phyloP scores from a whole-genome alignment of 1,140 invertebrate species.

The Berghia stephanieae region DNA sequence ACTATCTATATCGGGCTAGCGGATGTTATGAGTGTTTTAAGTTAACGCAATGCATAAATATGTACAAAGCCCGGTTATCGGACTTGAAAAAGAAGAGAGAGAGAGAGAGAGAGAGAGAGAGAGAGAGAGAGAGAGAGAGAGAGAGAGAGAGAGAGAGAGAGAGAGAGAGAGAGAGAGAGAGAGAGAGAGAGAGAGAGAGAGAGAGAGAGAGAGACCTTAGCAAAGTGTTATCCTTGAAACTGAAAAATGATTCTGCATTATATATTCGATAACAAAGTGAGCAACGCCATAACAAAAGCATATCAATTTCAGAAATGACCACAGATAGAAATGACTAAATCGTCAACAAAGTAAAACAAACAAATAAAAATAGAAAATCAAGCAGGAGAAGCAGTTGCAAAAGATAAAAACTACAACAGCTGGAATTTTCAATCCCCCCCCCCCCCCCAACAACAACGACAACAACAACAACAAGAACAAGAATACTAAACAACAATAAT shows the following conservation, averaged over 20 bases:
- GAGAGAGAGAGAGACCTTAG: not conserved
- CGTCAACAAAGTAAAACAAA: not conserved
- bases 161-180: not conserved
- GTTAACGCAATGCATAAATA: not conserved
- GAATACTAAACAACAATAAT: no score
- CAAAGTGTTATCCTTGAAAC: no score
- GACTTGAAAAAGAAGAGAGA: not conserved
- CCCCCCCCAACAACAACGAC: no score
- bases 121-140: not conserved
- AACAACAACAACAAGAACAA: no score
- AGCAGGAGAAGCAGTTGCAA: not conserved
- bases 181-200: not conserved
- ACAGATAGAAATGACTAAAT: no score
- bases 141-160: not conserved
- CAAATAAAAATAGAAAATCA: not conserved
- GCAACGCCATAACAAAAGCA: no score
- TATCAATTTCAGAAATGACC: no score
- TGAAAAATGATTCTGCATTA: no score
- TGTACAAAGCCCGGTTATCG: not conserved
- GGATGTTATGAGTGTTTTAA: not conserved
- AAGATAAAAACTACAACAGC: no score
- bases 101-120: not conserved
- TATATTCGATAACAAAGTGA: no score
- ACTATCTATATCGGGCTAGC: not conserved
- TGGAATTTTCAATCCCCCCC: no score